Evolutionary conservation across 1,140 invertebrate species (phyloP).

Genomic region (Metopolophium dirhodum): DNA sequence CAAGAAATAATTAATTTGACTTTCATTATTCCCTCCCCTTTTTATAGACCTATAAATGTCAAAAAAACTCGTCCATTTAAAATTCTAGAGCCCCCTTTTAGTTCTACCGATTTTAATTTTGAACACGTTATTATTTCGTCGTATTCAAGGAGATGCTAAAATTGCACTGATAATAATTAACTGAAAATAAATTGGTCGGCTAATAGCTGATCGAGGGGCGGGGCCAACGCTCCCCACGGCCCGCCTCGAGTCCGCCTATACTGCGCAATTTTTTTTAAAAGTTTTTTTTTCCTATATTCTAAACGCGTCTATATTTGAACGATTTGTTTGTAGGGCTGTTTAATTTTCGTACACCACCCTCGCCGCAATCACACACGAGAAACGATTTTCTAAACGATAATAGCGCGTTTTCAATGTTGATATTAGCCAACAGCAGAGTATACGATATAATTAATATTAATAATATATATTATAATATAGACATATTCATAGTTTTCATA

Average conservation of each 20-base stretch:
- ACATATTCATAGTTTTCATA: neutral
- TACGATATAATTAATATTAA: neutral
- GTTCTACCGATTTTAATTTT: neutral
- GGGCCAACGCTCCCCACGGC: neutral
- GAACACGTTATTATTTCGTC: neutral
- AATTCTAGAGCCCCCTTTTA: neutral
- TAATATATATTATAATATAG: neutral
- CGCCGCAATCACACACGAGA: no score
- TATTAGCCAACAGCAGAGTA: neutral
- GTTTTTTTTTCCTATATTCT: neutral
- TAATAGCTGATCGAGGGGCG: neutral
- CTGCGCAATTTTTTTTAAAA: neutral
- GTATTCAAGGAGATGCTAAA: neutral
- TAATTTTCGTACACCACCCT: neutral
- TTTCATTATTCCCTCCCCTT: neutral
- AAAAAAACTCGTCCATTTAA: neutral
- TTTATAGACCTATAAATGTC: neutral
- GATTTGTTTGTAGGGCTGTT: neutral
- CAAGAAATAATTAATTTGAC: neutral
- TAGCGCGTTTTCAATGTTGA: neutral
- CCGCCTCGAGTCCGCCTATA: neutral
- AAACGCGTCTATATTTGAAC: no score
- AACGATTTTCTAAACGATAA: neutral
- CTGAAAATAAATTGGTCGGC: neutral
- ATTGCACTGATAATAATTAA: neutral